These are phyloP conservation scores for Aplysina aerophoba DNA, from an alignment of 37 sponge, comb jelly and placozoan species.

Conservation along the genomic window DNA sequence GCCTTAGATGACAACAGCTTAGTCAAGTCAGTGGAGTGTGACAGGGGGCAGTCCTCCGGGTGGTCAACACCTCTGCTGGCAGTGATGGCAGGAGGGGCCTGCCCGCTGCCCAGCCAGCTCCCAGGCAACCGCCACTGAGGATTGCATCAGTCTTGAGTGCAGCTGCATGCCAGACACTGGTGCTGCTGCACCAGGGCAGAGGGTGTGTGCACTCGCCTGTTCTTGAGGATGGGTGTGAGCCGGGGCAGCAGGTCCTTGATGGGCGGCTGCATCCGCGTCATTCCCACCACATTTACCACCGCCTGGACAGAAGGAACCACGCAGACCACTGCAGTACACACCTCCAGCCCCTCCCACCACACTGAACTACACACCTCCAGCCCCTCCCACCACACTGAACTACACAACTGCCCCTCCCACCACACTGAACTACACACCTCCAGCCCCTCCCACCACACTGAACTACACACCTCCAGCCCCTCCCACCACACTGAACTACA, in stretches of 20 bases:
- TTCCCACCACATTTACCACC: slow-evolving; percentile 98
- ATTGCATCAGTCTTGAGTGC: too few species aligned
- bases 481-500: neutral
- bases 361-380: neutral
- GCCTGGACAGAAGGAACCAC: slow-evolving; percentile 56
- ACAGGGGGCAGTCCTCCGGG: neutral
- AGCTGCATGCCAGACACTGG: too few species aligned
- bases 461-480: neutral
- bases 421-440: neutral
- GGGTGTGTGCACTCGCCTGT: slow-evolving; percentile 74
- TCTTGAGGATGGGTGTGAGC: slow-evolving; percentile 94
- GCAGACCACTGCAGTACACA: neutral
- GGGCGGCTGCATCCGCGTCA: slow-evolving; percentile 99
- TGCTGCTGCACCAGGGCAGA: too few species aligned
- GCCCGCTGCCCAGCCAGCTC: too few species aligned
- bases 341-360: slow-evolving; percentile 55
- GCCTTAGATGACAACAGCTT: neutral
- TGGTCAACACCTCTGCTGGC: neutral
- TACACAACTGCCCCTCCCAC: neutral
- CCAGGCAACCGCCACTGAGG: neutral
- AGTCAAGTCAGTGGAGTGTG: slow-evolving; percentile 19
- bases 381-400: slow-evolving; percentile 94
- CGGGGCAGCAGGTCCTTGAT: slow-evolving; percentile 97
- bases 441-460: neutral
- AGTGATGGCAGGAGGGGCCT: neutral